phyloP scores from a whole-genome alignment of 2,113 vertebrate genomes.

The Raja brachyura region DNA sequence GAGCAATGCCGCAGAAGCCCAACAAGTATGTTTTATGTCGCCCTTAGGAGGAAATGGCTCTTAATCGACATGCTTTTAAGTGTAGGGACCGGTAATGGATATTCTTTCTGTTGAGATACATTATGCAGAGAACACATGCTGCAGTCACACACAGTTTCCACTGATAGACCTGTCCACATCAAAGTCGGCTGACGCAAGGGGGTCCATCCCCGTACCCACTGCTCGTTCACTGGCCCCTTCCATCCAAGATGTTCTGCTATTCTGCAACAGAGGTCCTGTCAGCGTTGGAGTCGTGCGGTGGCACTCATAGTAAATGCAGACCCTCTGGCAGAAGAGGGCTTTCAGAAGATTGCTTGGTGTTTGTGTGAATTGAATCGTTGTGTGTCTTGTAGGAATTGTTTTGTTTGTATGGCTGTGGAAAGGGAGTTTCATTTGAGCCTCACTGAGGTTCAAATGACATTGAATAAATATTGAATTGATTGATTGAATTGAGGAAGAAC shows the following conservation, averaged over 20 bases:
- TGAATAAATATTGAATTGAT: too few species aligned
- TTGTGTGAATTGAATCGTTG: too few species aligned
- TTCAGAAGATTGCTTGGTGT: conserved; percentile 11
- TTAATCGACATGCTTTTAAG: conserved; percentile 25
- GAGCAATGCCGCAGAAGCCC: not conserved
- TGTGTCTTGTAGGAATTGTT: too few species aligned
- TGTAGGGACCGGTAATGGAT: conserved; percentile 13
- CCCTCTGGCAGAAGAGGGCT: not conserved
- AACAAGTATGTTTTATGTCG: not conserved
- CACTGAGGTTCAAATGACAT: too few species aligned
- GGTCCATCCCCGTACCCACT: not conserved
- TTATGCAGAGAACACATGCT: not conserved
- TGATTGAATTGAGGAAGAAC: too few species aligned
- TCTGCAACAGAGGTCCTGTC: not conserved
- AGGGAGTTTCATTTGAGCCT: too few species aligned
- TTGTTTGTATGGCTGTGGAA: too few species aligned
- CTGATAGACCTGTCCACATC: not conserved
- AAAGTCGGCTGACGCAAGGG: not conserved
- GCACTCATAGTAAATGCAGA: not conserved
- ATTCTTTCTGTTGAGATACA: not conserved
- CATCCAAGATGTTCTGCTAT: not conserved
- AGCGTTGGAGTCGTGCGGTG: not conserved
- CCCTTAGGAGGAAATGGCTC: conserved; percentile 25
- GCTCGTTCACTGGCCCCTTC: not conserved
- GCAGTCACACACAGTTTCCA: not conserved